Conservation (phyloP, 64 coral and sea anemone species). For the Stylophora pistillata region DNA sequence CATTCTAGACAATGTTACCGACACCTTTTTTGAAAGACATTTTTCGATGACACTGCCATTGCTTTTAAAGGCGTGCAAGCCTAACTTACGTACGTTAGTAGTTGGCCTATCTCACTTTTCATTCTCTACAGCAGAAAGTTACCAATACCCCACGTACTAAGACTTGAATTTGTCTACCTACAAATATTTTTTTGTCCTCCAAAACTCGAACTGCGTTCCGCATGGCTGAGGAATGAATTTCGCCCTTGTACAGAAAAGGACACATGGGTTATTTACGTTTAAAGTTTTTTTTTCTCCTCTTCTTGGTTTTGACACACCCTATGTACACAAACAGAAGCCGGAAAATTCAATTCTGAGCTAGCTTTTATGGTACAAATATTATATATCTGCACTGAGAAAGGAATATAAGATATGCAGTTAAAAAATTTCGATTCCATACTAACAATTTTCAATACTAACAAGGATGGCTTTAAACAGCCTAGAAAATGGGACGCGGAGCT, state of each 20-base stretch:
- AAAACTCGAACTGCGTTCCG: background rate
- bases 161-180: slow-evolving; percentile 2
- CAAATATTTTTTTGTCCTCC: slow-evolving; percentile 13
- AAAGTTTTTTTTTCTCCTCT: background rate
- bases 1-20: background rate
- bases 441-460: slow-evolving; percentile 42
- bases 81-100: background rate
- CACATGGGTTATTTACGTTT: background rate
- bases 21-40: background rate
- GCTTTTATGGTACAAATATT: background rate
- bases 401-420: background rate
- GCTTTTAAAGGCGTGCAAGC: background rate
- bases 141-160: background rate
- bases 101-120: background rate
- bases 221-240: background rate
- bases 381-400: background rate
- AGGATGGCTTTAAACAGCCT: background rate
- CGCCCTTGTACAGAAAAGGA: slow-evolving; percentile 19
- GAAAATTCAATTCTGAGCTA: background rate
- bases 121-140: background rate
- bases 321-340: slow-evolving; percentile 12
- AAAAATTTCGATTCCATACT: background rate
- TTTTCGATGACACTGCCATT: too few relatives aligned
- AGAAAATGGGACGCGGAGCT: background rate
- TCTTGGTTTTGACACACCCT: background rate